Conservation (phyloP, 92 coral and sea anemone species). For the Epizoanthus illoricatus region DNA sequence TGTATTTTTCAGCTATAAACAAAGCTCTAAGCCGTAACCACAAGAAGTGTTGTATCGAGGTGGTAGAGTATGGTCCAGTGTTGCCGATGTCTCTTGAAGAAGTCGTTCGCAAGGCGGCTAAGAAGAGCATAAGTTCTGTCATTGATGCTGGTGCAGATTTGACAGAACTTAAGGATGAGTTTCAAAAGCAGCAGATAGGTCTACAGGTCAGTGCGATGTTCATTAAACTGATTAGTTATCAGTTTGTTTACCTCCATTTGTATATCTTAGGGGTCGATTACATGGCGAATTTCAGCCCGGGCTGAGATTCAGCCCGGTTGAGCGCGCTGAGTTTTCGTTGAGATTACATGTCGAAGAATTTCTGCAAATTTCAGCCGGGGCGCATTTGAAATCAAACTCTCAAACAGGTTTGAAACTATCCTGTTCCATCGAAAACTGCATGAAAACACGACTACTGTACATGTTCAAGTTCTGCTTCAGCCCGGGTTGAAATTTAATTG, state of each 20-base stretch:
- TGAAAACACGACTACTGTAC: too few relatives aligned
- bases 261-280: too few relatives aligned
- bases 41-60: conserved; percentile 50
- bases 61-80: conserved; percentile 24
- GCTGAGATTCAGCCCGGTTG: too few relatives aligned
- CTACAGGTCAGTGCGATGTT: conserved; percentile 32
- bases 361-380: too few relatives aligned
- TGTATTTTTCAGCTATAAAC: background rate
- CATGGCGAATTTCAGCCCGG: too few relatives aligned
- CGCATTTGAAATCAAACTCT: too few relatives aligned
- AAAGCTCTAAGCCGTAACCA: conserved; percentile 3
- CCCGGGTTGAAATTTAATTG: too few relatives aligned
- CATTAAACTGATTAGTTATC: background rate
- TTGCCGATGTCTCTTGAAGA: conserved; percentile 42
- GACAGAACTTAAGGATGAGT: conserved; percentile 43
- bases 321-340: too few relatives aligned
- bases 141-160: conserved; percentile 59
- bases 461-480: too few relatives aligned
- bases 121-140: conserved; percentile 62
- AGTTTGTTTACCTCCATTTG: background rate
- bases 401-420: too few relatives aligned
- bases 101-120: conserved; percentile 56
- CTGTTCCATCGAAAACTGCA: too few relatives aligned
- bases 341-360: too few relatives aligned
- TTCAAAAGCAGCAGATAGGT: conserved; percentile 43